phyloP scores from a whole-genome alignment of 2,888 invertebrate species.

The Timandra comae region DNA sequence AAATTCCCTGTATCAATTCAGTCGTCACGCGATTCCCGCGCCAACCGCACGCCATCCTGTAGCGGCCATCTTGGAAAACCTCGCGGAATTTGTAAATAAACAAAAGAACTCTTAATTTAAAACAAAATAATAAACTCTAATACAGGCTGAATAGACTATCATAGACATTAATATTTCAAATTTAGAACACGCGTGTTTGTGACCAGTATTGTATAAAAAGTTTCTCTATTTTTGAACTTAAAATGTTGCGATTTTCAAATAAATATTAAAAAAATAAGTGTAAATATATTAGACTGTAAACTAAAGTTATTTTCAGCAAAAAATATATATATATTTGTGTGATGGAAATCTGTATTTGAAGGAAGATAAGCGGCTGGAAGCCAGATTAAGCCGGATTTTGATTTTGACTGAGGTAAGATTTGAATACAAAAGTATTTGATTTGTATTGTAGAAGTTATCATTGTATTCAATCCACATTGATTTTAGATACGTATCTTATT shows the following conservation, averaged over 20 bases:
- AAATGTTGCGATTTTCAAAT: conserved; percentile 3
- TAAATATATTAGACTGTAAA: conserved; percentile 2
- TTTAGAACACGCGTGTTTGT: neutral
- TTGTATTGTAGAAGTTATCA: no score
- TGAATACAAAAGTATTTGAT: conserved; percentile 1
- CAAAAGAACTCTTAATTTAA: conserved; percentile 4
- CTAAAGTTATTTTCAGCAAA: neutral
- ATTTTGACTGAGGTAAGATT: conserved; percentile 16
- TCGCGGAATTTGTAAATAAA: conserved; percentile 17
- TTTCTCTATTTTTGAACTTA: no score
- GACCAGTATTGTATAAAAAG: conserved; percentile 4
- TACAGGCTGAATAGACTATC: conserved; percentile 2
- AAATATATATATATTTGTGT: conserved; percentile 8
- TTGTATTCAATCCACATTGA: no score
- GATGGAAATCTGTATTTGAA: conserved; percentile 11
- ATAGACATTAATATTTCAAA: neutral
- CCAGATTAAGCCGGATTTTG: conserved; percentile 14
- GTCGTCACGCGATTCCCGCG: conserved; percentile 18
- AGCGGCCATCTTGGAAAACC: conserved; percentile 3
- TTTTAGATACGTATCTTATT: no score
- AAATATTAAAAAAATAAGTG: conserved; percentile 2
- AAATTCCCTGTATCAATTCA: conserved; percentile 13
- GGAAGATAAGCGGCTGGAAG: conserved; percentile 10
- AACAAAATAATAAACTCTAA: neutral
- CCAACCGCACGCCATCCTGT: conserved; percentile 12